Conservation (phyloP, 2,113 vertebrate species). For the Gila orcuttii region DNA sequence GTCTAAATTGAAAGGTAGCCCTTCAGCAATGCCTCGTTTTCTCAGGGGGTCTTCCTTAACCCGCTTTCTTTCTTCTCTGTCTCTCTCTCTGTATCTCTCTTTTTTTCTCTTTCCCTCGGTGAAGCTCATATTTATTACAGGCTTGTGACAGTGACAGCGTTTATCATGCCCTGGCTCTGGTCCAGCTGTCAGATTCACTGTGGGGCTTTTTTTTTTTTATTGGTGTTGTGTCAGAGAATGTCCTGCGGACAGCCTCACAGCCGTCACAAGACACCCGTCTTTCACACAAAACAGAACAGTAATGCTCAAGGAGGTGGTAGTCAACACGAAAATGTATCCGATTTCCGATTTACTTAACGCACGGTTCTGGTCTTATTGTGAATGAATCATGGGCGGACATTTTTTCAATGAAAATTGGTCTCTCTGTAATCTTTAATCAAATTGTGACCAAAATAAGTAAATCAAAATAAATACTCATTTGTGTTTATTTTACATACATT, state of each 20-base stretch:
- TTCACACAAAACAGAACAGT: neutral
- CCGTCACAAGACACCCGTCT: neutral
- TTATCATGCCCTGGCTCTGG: slow-evolving; percentile 71
- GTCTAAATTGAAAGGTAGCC: slow-evolving; percentile 30
- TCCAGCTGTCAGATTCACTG: slow-evolving; percentile 75
- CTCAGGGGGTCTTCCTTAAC: slow-evolving; percentile 29
- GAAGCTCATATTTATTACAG: slow-evolving; percentile 72
- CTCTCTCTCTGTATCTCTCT: neutral
- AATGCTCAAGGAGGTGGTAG: neutral
- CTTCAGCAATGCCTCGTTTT: slow-evolving; percentile 8
- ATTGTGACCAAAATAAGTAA: neutral
- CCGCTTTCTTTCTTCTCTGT: neutral
- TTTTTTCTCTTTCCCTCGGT: slow-evolving; percentile 52
- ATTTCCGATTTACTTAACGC: neutral
- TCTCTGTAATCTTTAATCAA: neutral
- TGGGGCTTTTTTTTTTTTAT: slow-evolving; percentile 61
- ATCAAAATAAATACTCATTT: no score
- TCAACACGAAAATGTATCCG: neutral
- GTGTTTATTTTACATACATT: neutral
- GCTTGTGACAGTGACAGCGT: slow-evolving; percentile 61
- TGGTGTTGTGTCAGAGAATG: slow-evolving; percentile 68
- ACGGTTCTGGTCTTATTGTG: neutral
- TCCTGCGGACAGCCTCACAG: slow-evolving; percentile 45
- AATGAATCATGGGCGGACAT: no score
- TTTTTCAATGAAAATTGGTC: neutral